Evolutionary conservation across 2,888 invertebrate genomes (phyloP).

Genomic region (Sesia bembeciformis): DNA sequence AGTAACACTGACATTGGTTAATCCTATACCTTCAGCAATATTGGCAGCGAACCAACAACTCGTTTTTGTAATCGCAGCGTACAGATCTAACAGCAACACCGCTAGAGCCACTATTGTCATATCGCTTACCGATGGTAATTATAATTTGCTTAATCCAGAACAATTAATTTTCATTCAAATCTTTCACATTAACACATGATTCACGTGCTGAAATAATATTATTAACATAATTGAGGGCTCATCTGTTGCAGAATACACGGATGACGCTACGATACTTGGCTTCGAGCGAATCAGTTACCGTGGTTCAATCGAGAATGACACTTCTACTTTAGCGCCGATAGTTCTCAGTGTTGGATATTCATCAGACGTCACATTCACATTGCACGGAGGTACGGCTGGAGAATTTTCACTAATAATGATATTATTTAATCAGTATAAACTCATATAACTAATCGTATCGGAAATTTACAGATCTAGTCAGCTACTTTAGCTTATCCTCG

Average conservation of each 20-base stretch:
- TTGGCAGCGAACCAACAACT: slow-evolving; percentile 20
- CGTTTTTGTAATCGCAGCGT: slow-evolving; percentile 17
- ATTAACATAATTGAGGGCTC: too few relatives aligned
- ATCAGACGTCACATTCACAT: slow-evolving; percentile 25
- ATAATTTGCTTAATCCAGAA: too few relatives aligned
- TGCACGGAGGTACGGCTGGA: slow-evolving; percentile 33
- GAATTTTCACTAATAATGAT: neutral
- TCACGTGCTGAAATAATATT: too few relatives aligned
- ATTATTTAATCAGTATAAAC: too few relatives aligned
- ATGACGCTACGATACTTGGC: slow-evolving; percentile 28
- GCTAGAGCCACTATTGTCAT: slow-evolving; percentile 19
- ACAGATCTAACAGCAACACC: slow-evolving; percentile 8
- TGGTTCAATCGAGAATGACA: slow-evolving; percentile 29
- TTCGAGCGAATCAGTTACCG: slow-evolving; percentile 38
- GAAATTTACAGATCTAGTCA: slow-evolving; percentile 16
- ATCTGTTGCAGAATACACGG: neutral
- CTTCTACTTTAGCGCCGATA: slow-evolving; percentile 25
- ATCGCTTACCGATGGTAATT: slow-evolving; percentile 6
- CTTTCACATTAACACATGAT: too few relatives aligned
- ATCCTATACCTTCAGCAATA: slow-evolving; percentile 16
- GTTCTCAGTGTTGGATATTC: slow-evolving; percentile 28
- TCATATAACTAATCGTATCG: too few relatives aligned
- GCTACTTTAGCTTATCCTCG: slow-evolving; percentile 12
- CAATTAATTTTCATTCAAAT: too few relatives aligned
- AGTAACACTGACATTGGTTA: slow-evolving; percentile 6